Evolutionary conservation across 2,113 vertebrate species (phyloP).

Genomic region (Sinocyclocheilus anophthalmus): DNA sequence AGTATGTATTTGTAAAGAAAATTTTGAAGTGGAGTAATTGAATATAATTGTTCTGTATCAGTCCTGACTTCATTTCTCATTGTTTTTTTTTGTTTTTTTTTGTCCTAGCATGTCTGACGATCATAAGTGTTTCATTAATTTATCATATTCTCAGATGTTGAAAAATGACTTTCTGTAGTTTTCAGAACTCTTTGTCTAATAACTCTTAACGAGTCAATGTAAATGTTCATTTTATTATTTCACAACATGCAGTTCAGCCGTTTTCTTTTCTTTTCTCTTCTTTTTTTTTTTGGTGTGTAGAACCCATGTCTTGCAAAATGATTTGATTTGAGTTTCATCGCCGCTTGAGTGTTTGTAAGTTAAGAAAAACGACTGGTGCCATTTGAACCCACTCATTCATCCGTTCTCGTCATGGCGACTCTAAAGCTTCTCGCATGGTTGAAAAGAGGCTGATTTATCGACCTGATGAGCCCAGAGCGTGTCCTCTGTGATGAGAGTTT

Average conservation of each 20-base stretch:
- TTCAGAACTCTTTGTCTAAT: conserved; percentile 85
- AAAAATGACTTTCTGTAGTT: conserved; percentile 89
- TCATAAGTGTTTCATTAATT: conserved; percentile 89
- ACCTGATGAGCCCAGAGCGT: neutral
- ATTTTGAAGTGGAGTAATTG: conserved; percentile 75
- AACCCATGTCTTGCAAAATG: neutral
- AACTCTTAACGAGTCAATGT: conserved; percentile 80
- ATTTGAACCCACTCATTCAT: neutral
- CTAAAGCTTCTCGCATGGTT: conserved; percentile 3
- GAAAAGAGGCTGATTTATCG: neutral
- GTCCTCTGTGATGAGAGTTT: neutral
- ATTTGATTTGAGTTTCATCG: neutral
- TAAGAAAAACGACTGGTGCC: neutral
- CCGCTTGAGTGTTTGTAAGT: neutral
- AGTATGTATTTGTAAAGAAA: conserved; percentile 84
- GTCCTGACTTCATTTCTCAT: conserved; percentile 74
- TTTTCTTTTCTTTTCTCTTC: too few relatives aligned
- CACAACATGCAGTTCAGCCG: neutral
- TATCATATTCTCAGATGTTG: conserved; percentile 87
- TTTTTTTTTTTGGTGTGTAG: neutral
- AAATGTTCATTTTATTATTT: conserved; percentile 66
- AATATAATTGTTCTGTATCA: conserved; percentile 86
- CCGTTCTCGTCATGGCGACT: neutral
- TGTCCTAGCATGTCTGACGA: conserved; percentile 87
- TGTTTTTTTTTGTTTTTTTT: conserved; percentile 78